Conservation (phyloP, 2,888 invertebrate species). For the Uropetala carovei region DNA sequence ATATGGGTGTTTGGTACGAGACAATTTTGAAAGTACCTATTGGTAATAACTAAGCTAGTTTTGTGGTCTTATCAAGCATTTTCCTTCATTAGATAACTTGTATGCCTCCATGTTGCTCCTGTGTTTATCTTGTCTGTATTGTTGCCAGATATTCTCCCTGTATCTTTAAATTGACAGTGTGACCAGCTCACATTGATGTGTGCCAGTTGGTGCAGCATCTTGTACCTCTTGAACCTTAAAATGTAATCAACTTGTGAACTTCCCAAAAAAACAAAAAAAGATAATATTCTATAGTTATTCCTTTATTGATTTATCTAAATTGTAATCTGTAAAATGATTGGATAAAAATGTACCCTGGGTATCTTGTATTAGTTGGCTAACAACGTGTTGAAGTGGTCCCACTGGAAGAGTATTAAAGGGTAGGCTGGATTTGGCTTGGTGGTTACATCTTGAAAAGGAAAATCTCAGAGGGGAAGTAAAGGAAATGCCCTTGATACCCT, state of each 20-base stretch:
- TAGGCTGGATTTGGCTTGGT: slow-evolving; percentile 30
- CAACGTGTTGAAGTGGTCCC: slow-evolving; percentile 61
- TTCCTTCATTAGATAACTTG: slow-evolving; percentile 64
- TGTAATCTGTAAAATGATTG: slow-evolving; percentile 62
- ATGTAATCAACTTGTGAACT: slow-evolving; percentile 62
- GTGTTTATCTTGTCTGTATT: slow-evolving; percentile 64
- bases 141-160: slow-evolving; percentile 64
- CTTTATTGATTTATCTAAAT: slow-evolving; percentile 63
- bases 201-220: background rate
- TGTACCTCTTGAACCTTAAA: slow-evolving; percentile 63
- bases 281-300: slow-evolving; percentile 62
- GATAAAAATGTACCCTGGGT: slow-evolving; percentile 64
- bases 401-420: slow-evolving; percentile 62
- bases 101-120: slow-evolving; percentile 64
- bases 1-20: slow-evolving; percentile 56
- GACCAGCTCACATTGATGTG: slow-evolving; percentile 46
- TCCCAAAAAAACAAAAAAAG: slow-evolving; percentile 61
- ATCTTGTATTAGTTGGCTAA: slow-evolving; percentile 63
- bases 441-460: slow-evolving; percentile 37
- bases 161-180: slow-evolving; percentile 63
- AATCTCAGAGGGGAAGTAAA: slow-evolving; percentile 8
- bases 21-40: slow-evolving; percentile 61
- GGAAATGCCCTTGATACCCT: slow-evolving; percentile 54
- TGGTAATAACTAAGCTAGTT: slow-evolving; percentile 61
- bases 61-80: slow-evolving; percentile 63